Percentiles rank a stretch among this genome's conserved stretches.
Conservation (phyloP, 2,113 vertebrate genomes). For the Pollimyrus isidori region DNA sequence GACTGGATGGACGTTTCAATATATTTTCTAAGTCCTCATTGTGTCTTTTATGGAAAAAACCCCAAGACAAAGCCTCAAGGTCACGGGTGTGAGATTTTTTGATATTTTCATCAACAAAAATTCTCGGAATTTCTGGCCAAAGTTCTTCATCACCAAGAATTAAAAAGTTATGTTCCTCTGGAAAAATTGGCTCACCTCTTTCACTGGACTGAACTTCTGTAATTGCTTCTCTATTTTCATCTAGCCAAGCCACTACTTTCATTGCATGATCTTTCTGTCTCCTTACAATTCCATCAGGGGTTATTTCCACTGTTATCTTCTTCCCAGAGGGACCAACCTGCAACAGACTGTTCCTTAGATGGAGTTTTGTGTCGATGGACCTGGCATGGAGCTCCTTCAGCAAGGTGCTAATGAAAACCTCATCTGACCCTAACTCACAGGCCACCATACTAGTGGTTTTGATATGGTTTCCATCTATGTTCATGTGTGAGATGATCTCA, state of each 20-base stretch:
- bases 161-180: not conserved
- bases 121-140: too few relatives aligned
- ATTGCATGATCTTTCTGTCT: not conserved
- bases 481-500: not conserved
- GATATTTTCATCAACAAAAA: too few relatives aligned
- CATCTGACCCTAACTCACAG: not conserved
- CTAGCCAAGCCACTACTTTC: not conserved
- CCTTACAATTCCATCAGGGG: not conserved
- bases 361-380: not conserved
- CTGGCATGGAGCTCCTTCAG: not conserved
- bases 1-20: not conserved
- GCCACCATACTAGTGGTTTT: not conserved
- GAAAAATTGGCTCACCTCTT: not conserved
- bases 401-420: not conserved
- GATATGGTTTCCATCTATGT: not conserved
- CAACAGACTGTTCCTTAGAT: not conserved
- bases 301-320: not conserved
- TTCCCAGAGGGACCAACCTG: not conserved
- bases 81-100: too few relatives aligned
- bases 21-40: not conserved
- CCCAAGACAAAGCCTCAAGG: not conserved
- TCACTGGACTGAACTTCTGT: not conserved
- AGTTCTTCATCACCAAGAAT: not conserved
- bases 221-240: not conserved
- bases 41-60: not conserved